Evolutionary conservation across 2,113 vertebrate species (phyloP).

Genomic region (Isurus oxyrinchus): DNA sequence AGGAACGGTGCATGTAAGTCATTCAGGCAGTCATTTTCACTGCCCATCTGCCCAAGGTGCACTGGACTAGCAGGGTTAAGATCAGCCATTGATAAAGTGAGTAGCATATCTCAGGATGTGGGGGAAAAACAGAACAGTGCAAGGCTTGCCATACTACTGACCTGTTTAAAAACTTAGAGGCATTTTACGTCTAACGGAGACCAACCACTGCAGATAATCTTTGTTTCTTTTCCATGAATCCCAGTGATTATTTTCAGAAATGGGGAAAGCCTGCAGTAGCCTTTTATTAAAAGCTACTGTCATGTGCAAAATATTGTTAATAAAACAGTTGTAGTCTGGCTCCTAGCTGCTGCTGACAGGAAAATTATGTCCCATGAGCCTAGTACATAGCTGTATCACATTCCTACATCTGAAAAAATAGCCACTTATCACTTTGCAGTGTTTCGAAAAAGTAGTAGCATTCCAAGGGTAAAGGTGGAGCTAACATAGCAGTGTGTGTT

Average conservation of each 20-base stretch:
- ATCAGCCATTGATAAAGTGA: not conserved
- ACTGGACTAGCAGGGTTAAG: not conserved
- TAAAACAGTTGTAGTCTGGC: constrained; percentile 18
- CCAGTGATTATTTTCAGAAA: not conserved
- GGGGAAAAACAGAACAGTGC: not conserved
- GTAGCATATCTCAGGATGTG: not conserved
- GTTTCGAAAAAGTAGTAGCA: not conserved
- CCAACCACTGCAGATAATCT: not conserved
- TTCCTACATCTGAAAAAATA: constrained; percentile 29
- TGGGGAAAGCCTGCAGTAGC: not conserved
- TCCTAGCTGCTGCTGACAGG: not conserved
- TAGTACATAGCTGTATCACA: not conserved
- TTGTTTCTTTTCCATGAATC: not conserved
- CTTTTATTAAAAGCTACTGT: constrained; percentile 22
- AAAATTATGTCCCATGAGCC: constrained; percentile 3
- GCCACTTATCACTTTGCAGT: not conserved
- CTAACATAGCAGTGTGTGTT: not conserved
- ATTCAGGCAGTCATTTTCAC: not conserved
- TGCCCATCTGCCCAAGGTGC: not conserved
- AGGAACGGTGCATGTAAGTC: not conserved
- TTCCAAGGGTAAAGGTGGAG: not conserved
- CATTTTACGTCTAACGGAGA: not conserved
- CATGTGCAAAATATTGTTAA: constrained; percentile 19
- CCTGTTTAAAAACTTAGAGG: not conserved
- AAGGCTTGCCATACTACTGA: not conserved